Evolutionary conservation across 2,888 invertebrate species (phyloP).

Genomic region (Plagodis pulveraria): DNA sequence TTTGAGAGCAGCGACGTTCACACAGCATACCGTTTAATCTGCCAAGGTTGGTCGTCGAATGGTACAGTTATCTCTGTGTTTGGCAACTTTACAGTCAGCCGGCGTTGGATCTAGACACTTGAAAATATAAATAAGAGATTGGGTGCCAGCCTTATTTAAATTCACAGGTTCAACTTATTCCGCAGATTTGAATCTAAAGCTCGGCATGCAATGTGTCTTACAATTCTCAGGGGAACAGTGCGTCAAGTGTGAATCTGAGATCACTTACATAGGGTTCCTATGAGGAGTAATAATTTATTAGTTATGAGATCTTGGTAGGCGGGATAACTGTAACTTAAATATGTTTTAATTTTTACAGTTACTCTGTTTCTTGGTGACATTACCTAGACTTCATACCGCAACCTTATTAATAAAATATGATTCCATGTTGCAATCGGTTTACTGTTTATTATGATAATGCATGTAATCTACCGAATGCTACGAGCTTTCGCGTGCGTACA

Average conservation of each 20-base stretch:
- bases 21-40: slow-evolving; percentile 54
- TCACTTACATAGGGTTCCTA: slow-evolving; percentile 17
- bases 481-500: too few relatives aligned
- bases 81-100: slow-evolving; percentile 55
- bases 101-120: slow-evolving; percentile 56
- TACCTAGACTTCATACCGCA: too few relatives aligned
- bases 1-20: slow-evolving; percentile 43
- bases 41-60: slow-evolving; percentile 45
- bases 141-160: slow-evolving; percentile 60
- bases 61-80: slow-evolving; percentile 52
- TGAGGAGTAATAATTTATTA: slow-evolving; percentile 1
- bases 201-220: slow-evolving; percentile 59
- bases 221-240: slow-evolving; percentile 55
- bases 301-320: slow-evolving; percentile 12
- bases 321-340: too few relatives aligned
- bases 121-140: slow-evolving; percentile 50
- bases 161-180: slow-evolving; percentile 64
- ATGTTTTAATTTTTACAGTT: background rate
- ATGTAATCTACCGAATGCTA: too few relatives aligned
- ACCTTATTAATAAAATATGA: too few relatives aligned
- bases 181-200: slow-evolving; percentile 62
- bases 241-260: slow-evolving; percentile 45
- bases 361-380: too few relatives aligned
- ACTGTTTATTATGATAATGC: too few relatives aligned
- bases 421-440: too few relatives aligned